Base-by-base conservation (phyloP, 1,140 invertebrate genomes). In the Tyrophagus putrescentiae region DNA sequence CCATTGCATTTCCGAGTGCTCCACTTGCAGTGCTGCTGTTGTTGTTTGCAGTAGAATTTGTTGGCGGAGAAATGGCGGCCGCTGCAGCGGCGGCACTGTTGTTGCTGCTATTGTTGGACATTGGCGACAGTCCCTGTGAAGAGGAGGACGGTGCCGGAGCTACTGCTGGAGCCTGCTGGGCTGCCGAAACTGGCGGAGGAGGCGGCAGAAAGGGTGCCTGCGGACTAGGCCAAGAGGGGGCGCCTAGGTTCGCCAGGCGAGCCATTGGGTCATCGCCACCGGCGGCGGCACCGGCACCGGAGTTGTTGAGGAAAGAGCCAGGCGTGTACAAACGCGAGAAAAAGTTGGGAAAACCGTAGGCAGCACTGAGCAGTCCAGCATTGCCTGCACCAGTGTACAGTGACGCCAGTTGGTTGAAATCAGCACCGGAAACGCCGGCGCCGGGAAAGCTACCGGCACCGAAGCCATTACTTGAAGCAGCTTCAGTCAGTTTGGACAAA, bases 381-480 rank as follows among this genome's bases (percentile, higher is more conserved):
- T n/a, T n/a, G 25, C 39, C 39, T 9, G 13, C 21, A 7, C 45
- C 45, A 21, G 45, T 29, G 25, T 54, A 54, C 3, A 54, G 27
- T 31, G 52, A 54, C 39, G 52, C 52, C 25, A 54, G 27, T 33
- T 54, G 52, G 52, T 27, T 54, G 13, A 27, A 27, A 27, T 60
- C 48, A 34, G 29, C 25, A 18, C 4, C 25, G 59, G 57, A 39
- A 60, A 61, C 21, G 27, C 18, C 21, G 54, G 50, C 13, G 23
- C 21, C 23, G 23, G 50, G 36, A 61, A 61, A 39, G 27, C 52
- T 34, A 54, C 11, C 25, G 11, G 52, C 11, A 52, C n/a, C n/a
- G n/a, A n/a, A n/a, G n/a, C n/a, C n/a, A n/a, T n/a, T n/a, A n/a
- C n/a, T n/a, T n/a, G n/a, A n/a, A n/a, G n/a, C n/a, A n/a, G n/a